These are phyloP conservation scores for Meganola albula DNA, from an alignment of 2,888 invertebrate species.

Conservation along the genomic window DNA sequence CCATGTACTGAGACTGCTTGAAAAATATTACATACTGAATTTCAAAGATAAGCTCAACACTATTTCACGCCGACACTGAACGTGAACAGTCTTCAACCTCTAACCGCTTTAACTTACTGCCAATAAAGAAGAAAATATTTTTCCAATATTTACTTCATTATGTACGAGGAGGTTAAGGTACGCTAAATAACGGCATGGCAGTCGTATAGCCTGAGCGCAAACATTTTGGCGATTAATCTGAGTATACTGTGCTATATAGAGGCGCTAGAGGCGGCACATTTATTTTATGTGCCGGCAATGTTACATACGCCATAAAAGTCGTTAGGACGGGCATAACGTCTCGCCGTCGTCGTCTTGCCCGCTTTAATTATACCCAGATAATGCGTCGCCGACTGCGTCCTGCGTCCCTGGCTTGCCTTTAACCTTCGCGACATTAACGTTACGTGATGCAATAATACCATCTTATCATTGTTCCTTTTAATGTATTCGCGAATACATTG, in stretches of 20 bases:
- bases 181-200: conserved; percentile 51
- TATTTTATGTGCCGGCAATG: conserved; percentile 76
- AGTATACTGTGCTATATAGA: conserved; percentile 61
- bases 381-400: conserved; percentile 60
- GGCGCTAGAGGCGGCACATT: conserved; percentile 71
- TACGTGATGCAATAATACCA: conserved; percentile 64
- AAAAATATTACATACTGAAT: no score
- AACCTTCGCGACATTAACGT: conserved; percentile 53
- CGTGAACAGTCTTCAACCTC: conserved; percentile 26
- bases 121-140: conserved; percentile 35
- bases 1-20: no score
- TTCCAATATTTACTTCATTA: conserved; percentile 53
- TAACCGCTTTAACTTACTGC: conserved; percentile 26
- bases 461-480: no score
- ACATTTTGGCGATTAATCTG: conserved; percentile 74
- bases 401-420: conserved; percentile 29
- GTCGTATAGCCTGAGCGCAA: conserved; percentile 62
- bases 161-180: conserved; percentile 37
- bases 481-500: conserved; percentile 47
- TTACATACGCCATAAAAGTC: conserved; percentile 77
- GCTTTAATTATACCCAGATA: conserved; percentile 75
- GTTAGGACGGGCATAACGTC: conserved; percentile 75
- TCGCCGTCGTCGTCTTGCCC: conserved; percentile 72
- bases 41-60: no score
- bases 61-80: no score